Conservation (phyloP, 2,888 invertebrate species). For the Arge pagana region DNA sequence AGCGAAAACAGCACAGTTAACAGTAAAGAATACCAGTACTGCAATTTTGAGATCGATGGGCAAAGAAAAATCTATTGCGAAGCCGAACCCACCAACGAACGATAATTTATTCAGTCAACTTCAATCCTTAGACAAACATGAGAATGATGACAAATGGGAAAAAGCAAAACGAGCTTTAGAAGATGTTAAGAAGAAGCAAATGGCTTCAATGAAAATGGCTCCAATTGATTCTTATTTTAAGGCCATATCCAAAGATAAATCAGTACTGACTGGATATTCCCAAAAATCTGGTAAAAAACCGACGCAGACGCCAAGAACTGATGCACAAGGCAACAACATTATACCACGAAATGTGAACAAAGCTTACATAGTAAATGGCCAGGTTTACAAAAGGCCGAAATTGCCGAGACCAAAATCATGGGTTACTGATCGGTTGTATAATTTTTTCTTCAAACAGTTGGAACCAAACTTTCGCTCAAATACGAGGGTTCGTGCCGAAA, state of each 20-base stretch:
- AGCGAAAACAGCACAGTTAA: no score
- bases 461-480: slow-evolving; percentile 38
- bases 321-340: slow-evolving; percentile 5
- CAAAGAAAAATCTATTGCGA: no score
- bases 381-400: slow-evolving; percentile 43
- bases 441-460: slow-evolving; percentile 43
- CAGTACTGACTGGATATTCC: not conserved
- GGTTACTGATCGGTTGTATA: slow-evolving; percentile 48
- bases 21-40: no score
- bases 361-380: slow-evolving; percentile 47
- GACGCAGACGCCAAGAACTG: not conserved
- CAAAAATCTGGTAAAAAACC: not conserved
- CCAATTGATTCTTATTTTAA: slow-evolving; percentile 11
- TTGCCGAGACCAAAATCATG: slow-evolving; percentile 44
- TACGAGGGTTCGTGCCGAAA: slow-evolving; percentile 43
- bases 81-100: no score
- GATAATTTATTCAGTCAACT: no score
- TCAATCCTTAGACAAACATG: no score
- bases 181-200: slow-evolving; percentile 8
- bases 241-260: not conserved
- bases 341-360: slow-evolving; percentile 31
- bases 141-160: no score
- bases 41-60: no score
- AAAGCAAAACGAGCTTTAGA: not conserved
- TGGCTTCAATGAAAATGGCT: not conserved